Percentiles rank a stretch among this genome's conserved stretches.
phyloP scores from a whole-genome alignment of 2,888 invertebrate species.

The Limenitis camilla region DNA sequence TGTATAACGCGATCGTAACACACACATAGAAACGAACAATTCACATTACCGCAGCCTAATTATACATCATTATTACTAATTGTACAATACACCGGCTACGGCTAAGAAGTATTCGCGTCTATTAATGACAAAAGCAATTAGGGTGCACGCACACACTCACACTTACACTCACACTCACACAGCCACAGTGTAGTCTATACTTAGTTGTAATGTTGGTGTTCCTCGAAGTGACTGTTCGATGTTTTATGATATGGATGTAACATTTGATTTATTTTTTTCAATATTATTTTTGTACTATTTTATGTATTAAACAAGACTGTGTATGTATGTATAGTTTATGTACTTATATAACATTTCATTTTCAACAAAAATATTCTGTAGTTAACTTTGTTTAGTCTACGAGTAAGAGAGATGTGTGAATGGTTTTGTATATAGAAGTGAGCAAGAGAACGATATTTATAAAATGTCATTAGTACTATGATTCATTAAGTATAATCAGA shows the following conservation, averaged over 20 bases:
- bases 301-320: too few relatives aligned
- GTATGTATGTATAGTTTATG: too few relatives aligned
- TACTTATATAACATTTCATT: too few relatives aligned
- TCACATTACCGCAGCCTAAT: conserved; percentile 48
- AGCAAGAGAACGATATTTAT: too few relatives aligned
- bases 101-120: conserved; percentile 72
- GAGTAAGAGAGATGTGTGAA: too few relatives aligned
- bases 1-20: conserved; percentile 13
- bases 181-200: conserved; percentile 20
- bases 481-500: too few relatives aligned
- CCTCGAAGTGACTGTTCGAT: conserved; percentile 16
- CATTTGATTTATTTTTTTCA: too few relatives aligned
- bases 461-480: too few relatives aligned
- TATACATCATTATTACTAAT: conserved; percentile 72
- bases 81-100: conserved; percentile 66
- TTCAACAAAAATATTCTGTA: too few relatives aligned
- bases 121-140: conserved; percentile 75
- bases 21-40: conserved; percentile 33
- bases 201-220: conserved; percentile 16
- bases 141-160: conserved; percentile 54
- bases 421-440: too few relatives aligned
- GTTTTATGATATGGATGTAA: conserved; percentile 14
- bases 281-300: too few relatives aligned
- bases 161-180: conserved; percentile 14
- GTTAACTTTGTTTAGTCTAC: too few relatives aligned